Evolutionary conservation across 1,140 invertebrate species (phyloP), one percentile per base, ranked within the genome.

Genomic region (Eubasilissa regina): DNA sequence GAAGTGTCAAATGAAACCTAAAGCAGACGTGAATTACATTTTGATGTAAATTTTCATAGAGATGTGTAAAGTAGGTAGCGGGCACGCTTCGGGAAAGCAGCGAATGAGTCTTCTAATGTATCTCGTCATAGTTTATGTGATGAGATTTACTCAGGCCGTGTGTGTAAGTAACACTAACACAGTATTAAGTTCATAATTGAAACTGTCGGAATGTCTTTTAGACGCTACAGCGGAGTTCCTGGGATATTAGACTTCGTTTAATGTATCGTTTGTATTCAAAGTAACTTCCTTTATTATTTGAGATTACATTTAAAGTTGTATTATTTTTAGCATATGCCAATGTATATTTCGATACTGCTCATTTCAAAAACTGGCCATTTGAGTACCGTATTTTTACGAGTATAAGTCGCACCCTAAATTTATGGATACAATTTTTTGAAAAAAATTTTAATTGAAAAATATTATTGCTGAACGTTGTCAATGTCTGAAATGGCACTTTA

Each of bases 41-140:
- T 70, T 70, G 66, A 70, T 70, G 66, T 70, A 70, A 70, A 70
- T 70, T 70, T 70, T 70, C 66, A 70, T 70, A 70, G 15, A 15
- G 19, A 13, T 19, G 17, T 25, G 66, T 70, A 48, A 70, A 70
- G 44, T n/a, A 43, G 66, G 44, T 47, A 3, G 66, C 21, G 66
- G 47, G 17, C 44, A 17, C 66, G 64, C 64, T 68, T 48, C 19
- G 17, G 66, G 66, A 48, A 68, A 68, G 64, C 64, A 47, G n/a
- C 11, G 64, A 68, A 70, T 51, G 66, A 70, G 43, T 70, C 66
- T 15, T 21, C 66, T 70, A 19, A 48, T 70, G 66, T 70, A 70
- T 51, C 15, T 51, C 66, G 44, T 70, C 66, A 70, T 70, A 48
- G 66, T 70, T 70, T 70, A 70, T 70, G 66, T 70, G 66, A 70